Evolutionary conservation across 2,113 vertebrate genomes (phyloP).

Genomic region (Solea solea): DNA sequence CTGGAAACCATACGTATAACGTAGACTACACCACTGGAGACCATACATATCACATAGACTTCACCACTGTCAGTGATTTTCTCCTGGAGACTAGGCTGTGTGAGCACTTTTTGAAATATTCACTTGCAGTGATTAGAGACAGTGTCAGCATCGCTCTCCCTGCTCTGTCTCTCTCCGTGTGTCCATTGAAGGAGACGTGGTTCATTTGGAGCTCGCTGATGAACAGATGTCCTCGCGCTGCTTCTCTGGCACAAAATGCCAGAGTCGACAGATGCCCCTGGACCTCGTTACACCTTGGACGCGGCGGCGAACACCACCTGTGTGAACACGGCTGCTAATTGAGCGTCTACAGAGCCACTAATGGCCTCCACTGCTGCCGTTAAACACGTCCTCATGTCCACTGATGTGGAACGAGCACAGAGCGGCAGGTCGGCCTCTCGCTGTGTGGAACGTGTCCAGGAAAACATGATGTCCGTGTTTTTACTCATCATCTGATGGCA

Average conservation of each 20-base stretch:
- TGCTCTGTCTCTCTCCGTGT: background rate
- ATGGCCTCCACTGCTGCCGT: conserved; percentile 33
- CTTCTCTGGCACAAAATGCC: conserved; percentile 42
- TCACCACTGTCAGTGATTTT: too few relatives aligned
- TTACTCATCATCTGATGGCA: conserved; percentile 1
- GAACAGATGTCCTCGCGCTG: conserved; percentile 61
- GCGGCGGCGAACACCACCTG: conserved; percentile 42
- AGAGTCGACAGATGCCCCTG: conserved; percentile 54
- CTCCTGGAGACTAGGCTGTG: background rate
- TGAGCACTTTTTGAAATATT: conserved; percentile 36
- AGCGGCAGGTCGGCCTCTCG: background rate
- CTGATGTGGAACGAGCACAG: background rate
- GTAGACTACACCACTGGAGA: too few relatives aligned
- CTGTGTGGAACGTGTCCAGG: background rate
- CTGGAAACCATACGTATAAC: too few relatives aligned
- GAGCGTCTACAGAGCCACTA: conserved; percentile 48
- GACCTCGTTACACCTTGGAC: conserved; percentile 62
- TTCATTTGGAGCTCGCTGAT: conserved; percentile 41
- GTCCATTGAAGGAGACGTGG: conserved; percentile 21
- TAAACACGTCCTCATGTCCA: conserved; percentile 17
- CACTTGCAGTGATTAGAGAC: conserved; percentile 23
- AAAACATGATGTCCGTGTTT: conserved; percentile 1
- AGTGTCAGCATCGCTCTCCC: background rate
- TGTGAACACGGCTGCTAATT: conserved; percentile 51
- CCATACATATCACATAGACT: too few relatives aligned